Evolutionary conservation across 2,888 invertebrate species (phyloP), one percentile per base, ranked within the genome.

Genomic region (Zygaena filipendulae): DNA sequence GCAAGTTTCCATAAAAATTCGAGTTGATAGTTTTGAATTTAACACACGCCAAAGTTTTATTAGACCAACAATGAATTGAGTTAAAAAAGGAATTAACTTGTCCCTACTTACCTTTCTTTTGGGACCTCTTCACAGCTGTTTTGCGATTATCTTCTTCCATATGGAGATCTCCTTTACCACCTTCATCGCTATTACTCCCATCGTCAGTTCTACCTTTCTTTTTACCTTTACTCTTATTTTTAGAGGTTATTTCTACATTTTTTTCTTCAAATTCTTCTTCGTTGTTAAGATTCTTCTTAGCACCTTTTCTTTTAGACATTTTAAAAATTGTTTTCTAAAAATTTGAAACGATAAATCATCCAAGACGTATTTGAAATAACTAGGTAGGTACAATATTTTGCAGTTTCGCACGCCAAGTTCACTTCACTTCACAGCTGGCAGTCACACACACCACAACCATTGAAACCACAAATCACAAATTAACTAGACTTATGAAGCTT

Each of bases 251-350:
- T 36, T 70, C 72, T 19, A 42, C 29, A 21, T 60, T 60, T 40
- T 68, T 74, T 12, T 71, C 67, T 27, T 82, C 82, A 24, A 81
- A 60, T 28, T 82, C 82, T 12, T 83, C 82, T 23, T 83, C 83
- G 1, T 81, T 48, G 37, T 82, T 81, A 49, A 75, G 72, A 43
- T 79, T 82, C 49, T 85, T 86, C 48, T 84, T 85, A 39, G 67
- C 74, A 29, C 80, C 81, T 36, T 72, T 80, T 58, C 82, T 84
- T 52, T 85, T 85, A 4, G 85, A 85, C 85, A 85, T 86, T 23
- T 42, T 52, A 14, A 11, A 6, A 21, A 33, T 13, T 14, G 20
- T 11, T 9, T 24, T n/a, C n/a, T n/a, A n/a, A n/a, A n/a, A n/a
- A n/a, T n/a, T n/a, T n/a, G n/a, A n/a, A n/a, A n/a, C n/a, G n/a